A percentile compares a stretch with the other conserved stretches of the same genome.
Conservation (phyloP, 2,113 vertebrate genomes). For the Siniperca chuatsi region DNA sequence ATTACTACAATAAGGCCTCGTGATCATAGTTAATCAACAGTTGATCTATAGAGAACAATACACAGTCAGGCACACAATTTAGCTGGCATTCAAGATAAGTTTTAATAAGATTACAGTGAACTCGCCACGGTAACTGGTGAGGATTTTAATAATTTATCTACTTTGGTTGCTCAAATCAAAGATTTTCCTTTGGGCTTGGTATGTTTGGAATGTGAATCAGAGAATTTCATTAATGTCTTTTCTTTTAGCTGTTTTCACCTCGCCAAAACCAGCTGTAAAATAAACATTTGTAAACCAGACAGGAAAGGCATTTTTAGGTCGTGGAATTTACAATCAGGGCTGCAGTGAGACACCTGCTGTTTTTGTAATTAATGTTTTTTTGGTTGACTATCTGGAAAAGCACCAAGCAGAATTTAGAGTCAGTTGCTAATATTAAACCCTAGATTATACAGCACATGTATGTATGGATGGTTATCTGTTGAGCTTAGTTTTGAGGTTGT, state of each 20-base stretch:
- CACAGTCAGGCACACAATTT: neutral
- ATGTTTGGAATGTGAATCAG: neutral
- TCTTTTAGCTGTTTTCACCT: neutral
- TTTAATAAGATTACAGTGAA: slow-evolving; percentile 8
- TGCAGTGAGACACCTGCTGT: neutral
- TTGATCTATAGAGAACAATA: neutral
- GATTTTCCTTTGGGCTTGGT: neutral
- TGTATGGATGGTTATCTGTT: neutral
- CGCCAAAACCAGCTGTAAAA: neutral
- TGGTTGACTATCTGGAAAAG: neutral
- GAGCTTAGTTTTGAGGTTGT: neutral
- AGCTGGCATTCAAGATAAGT: neutral
- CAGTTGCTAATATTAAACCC: neutral
- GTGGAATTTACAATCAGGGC: neutral
- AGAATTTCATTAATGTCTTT: neutral
- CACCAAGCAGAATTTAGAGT: neutral
- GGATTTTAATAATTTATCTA: slow-evolving; percentile 2
- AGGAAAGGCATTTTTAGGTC: neutral
- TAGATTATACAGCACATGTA: neutral
- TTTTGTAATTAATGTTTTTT: neutral
- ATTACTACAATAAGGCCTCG: neutral
- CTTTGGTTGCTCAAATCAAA: neutral
- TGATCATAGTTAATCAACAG: neutral
- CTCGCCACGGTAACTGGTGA: neutral
- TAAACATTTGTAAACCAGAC: neutral